Evolutionary conservation across 1,140 invertebrate species (phyloP), one percentile per base, ranked within the genome.

Genomic region (Drosophila serrata): DNA sequence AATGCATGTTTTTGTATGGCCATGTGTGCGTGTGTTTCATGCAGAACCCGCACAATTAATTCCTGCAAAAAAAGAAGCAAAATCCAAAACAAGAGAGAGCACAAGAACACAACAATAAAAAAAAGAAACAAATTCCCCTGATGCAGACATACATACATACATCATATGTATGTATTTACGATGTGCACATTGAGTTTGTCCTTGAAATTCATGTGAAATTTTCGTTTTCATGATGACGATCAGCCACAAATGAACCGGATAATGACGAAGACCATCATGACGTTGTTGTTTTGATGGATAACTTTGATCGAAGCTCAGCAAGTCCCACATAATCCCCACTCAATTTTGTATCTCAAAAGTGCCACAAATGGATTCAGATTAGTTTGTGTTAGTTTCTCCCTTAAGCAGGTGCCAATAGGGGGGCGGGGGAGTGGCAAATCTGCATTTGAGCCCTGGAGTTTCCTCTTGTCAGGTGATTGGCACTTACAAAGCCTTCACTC

Each of bases 201-300:
- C 88, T 91, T 91, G 88, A 91, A 91, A 91, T 64, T 73, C 75
- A 91, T 91, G 87, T 81, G 82, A 91, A 91, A 68, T 91, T 87
- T 85, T 82, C 43, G 58, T 43, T 62, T 63, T 70, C 27, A 61
- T 60, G 53, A 84, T 53, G 72, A 78, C 73, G 72, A 73, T 48
- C 43, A 29, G 33, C 33, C 9, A 57, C 27, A 68, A 48, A 74
- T 43, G 43, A 78, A 45, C 17, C 19, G 19, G 15, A 53, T 40
- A 40, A 51, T 51, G 55, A 64, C 43, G 22, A 33, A 15, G 59
- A 51, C 40, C 19, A 53, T 59, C 33, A 42, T 62, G 56, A 65
- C 39, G 70, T 35, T 65, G 19, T 37, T 75, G 72, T 63, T 63
- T 68, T 65, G 64, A 67, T 49, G 61, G 12, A 33, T 65, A 37